phyloP scores from a whole-genome alignment of 2,113 vertebrate genomes.

The Sinocyclocheilus anshuiensis region DNA sequence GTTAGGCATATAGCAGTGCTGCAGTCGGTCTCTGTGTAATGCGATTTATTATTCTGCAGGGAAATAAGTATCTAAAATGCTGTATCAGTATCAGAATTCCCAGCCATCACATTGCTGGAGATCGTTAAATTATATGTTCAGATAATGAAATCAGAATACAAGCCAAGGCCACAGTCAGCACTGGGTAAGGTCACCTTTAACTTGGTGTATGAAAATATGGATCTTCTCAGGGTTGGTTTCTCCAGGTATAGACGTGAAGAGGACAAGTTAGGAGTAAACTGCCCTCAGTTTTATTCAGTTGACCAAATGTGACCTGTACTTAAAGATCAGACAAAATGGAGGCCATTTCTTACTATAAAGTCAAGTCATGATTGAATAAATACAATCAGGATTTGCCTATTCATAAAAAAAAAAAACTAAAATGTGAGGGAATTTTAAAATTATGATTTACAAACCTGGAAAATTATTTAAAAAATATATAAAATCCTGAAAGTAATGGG shows the following conservation, averaged over 20 bases:
- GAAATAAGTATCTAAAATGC: conserved; percentile 46
- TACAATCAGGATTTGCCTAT: no score
- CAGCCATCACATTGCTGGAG: conserved; percentile 22
- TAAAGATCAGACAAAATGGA: neutral
- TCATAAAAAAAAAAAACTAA: no score
- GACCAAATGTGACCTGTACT: neutral
- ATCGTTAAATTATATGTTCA: conserved; percentile 29
- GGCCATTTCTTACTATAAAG: no score
- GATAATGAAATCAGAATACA: conserved; percentile 17
- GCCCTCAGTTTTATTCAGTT: neutral
- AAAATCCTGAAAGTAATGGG: no score
- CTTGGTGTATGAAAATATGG: neutral
- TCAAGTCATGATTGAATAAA: no score
- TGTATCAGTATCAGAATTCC: conserved; percentile 34
- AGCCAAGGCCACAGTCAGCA: conserved; percentile 15
- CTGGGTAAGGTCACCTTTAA: conserved; percentile 21
- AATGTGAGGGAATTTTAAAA: no score
- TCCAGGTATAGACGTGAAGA: neutral
- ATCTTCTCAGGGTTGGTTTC: neutral
- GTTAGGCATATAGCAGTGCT: neutral
- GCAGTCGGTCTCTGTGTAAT: conserved; percentile 27
- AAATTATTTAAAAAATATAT: neutral
- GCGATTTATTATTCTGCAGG: conserved; percentile 44
- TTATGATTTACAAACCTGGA: neutral
- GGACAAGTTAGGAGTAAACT: neutral